Evolutionary conservation across 2,888 invertebrate genomes (phyloP), one percentile per base, ranked within the genome.

Genomic region (Rhingia rostrata): DNA sequence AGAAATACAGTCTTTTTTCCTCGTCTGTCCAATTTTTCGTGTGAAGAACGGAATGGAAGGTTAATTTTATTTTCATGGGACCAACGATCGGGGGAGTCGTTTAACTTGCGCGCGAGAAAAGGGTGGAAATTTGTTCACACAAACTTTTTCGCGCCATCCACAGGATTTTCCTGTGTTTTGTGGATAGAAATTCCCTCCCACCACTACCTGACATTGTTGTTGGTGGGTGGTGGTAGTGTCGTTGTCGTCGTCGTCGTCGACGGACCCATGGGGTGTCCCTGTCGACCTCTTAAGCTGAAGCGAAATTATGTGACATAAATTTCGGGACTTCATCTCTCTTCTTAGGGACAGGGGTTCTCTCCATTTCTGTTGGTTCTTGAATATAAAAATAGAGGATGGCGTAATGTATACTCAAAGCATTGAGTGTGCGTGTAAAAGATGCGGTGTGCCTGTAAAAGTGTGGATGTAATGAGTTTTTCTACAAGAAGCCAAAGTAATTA

Each of bases 61-160:
- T 69, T 83, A 74, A 79, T 83, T 83, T 79, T 41, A 83, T 83
- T 79, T 83, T 69, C 67, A 74, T 73, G 63, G 72, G 69, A 58
- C 45, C 54, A 64, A 53, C 39, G 53, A 58, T 83, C 53, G 39
- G 6, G 72, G 58, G 63, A 79, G 79, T 64, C 43, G 35, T 79
- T 83, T 72, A 73, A 83, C 67, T 73, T 61, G 43, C 2, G 73
- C 58, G 73, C 64, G 47, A 70, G 49, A 60, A 66, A 78, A 66
- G 77, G 82, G 66, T 77, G 61, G 49, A 47, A 54, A 82, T 66
- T 47, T 54, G 70, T 63, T 72, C 70, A 56, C 54, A 72, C 66
- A 73, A 73, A 78, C 60, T 78, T 83, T 64, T 47, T 83, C 73
- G 47, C 56, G 63, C 61, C 56, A 66, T 47, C 37, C 32, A 67